Base-by-base conservation (phyloP, 2,113 vertebrate species). In the Falcunculus frontatus region DNA sequence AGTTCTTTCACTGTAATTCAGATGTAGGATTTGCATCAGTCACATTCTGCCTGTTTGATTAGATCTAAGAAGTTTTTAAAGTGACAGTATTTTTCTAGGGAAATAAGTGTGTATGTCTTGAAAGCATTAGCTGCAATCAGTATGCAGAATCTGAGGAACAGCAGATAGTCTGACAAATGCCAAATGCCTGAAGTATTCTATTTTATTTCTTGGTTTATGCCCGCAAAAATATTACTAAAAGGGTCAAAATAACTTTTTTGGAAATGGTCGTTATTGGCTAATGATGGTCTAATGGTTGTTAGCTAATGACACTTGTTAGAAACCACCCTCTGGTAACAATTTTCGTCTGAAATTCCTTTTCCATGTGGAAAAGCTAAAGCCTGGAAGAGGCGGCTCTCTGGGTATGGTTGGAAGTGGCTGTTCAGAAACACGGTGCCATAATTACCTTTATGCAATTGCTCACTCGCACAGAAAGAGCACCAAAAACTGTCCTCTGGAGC, bases 321-420 rank as follows among this genome's bases (percentile, higher is more conserved):
- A 91, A 47, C 35, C 11, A 20, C 13, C 16, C 13, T 74, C 59
- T 65, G 37, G 27, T 63, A 41, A 41, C 0, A 6, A 41, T 59
- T 89, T 55, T 39, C 0, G 0, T 27, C 44, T 0, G 0, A 78
- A 75, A 73, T 82, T 41, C 42, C 57, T 39, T 91, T 82, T 86
- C 30, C 25, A 16, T 2, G 1, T 39, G 23, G 32, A 42, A 84
- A n/a, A 64, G 13, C 16, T 21, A 7, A 75, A 84, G 22, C 49
- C 80, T 81, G 59, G 32, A 69, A 86, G 81, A 76, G 56, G 33
- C 4, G 33, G 13, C 59, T 52, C 9, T 87, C 26, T 25, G 42
- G 35, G 6, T 41, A 14, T 2, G 6, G 35, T 69, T 69, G 84
- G 57, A 84, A 65, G 50, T 32, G 64, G 53, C 46, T 87, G 25